Conservation (phyloP, 2,888 invertebrate species). For the Frankliniella fusca region DNA sequence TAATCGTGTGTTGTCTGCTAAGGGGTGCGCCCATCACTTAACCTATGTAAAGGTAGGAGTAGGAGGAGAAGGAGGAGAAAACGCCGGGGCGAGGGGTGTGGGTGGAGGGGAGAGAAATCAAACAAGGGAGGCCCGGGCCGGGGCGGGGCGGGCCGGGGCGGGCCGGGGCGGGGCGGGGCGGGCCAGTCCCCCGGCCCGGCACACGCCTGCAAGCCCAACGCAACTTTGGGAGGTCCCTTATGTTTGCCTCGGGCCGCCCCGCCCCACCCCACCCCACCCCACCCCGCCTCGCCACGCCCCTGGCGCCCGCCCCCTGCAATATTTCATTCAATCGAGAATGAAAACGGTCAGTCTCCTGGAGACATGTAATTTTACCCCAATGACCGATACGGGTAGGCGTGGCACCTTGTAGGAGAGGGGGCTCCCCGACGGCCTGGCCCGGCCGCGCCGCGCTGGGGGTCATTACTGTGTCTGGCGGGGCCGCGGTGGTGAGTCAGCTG, state of each 20-base stretch:
- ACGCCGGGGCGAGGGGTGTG: no score
- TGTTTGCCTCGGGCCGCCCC: not conserved
- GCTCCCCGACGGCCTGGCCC: no score
- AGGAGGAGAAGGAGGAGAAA: no score
- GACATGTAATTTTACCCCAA: slow-evolving; percentile 3
- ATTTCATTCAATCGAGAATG: slow-evolving; percentile 23
- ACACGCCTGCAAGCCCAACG: not conserved
- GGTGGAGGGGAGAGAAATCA: no score
- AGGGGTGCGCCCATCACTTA: no score
- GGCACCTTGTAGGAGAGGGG: not conserved
- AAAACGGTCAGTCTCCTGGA: not conserved
- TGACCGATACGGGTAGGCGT: not conserved
- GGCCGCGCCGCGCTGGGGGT: no score
- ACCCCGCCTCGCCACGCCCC: not conserved
- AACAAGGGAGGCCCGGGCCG: not conserved
- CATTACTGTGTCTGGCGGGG: no score
- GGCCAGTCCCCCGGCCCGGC: not conserved
- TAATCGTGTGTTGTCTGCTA: no score
- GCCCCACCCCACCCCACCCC: no score
- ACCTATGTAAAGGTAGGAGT: no score
- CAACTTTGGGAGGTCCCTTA: not conserved
- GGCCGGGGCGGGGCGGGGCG: not conserved
- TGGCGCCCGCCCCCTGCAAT: slow-evolving; percentile 15
- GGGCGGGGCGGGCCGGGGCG: not conserved
- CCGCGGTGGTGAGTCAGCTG: no score